Percentiles rank a stretch among this genome's conserved stretches.
phyloP scores from a whole-genome alignment of 2,888 invertebrate species.

The Folsomia candida region DNA sequence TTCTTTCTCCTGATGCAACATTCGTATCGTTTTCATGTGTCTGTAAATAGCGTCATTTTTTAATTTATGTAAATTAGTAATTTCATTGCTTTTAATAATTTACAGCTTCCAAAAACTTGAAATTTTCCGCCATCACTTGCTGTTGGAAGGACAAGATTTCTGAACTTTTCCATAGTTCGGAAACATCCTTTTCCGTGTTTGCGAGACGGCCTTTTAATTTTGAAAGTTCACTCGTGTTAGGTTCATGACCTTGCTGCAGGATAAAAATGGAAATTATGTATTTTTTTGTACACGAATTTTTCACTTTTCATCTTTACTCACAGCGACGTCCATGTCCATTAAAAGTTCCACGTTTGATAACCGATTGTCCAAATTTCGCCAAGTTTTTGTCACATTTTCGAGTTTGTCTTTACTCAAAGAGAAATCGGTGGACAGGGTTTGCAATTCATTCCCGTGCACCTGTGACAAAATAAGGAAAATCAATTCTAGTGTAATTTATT shows the following conservation, averaged over 20 bases:
- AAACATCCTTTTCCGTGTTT: conserved; percentile 31
- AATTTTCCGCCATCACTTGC: conserved; percentile 26
- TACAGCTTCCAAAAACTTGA: conserved; percentile 20
- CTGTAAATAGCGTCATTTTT: not conserved
- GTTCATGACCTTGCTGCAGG: not conserved
- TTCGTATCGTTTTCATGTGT: conserved; percentile 39
- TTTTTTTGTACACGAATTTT: not conserved
- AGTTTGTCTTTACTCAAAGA: conserved; percentile 28
- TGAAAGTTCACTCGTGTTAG: conserved; percentile 23
- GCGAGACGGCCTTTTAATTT: conserved; percentile 23
- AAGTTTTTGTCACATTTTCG: conserved; percentile 15
- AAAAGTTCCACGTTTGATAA: conserved; percentile 31
- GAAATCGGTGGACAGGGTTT: no score
- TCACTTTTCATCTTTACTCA: not conserved
- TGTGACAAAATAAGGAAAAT: no score
- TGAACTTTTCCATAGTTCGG: conserved; percentile 42
- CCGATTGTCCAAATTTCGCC: conserved; percentile 21
- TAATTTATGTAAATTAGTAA: not conserved
- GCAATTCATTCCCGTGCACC: no score
- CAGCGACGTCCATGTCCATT: conserved; percentile 31
- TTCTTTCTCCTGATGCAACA: conserved; percentile 26
- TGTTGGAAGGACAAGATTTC: conserved; percentile 42
- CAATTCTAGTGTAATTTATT: no score
- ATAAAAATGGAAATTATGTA: not conserved
- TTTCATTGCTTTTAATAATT: no score